A percentile compares a stretch with the other conserved stretches of the same genome.
Conservation (phyloP, 2,113 vertebrate species). For the Loxodonta africana region DNA sequence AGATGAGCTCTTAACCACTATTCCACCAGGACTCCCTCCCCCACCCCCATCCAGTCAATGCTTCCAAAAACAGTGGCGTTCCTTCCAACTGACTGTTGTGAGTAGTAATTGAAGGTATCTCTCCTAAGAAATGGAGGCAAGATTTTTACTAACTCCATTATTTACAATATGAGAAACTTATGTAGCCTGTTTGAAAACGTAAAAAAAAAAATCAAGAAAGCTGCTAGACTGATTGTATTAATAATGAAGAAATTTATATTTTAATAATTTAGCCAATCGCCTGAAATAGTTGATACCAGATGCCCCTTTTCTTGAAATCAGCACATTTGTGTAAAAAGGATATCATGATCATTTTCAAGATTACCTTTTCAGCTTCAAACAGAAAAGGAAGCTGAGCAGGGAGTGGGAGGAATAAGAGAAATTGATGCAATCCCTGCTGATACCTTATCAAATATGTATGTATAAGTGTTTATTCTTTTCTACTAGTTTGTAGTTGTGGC, state of each 20-base stretch:
- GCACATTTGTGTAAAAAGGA: not conserved
- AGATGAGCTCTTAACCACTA: too few relatives aligned
- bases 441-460: slow-evolving; percentile 31
- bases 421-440: slow-evolving; percentile 2
- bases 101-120: not conserved
- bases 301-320: not conserved
- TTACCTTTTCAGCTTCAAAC: slow-evolving; percentile 36
- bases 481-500: not conserved
- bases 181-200: not conserved
- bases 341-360: not conserved
- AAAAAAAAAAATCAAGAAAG: not conserved
- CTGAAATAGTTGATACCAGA: not conserved
- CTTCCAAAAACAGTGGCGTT: not conserved
- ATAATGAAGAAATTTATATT: slow-evolving; percentile 28
- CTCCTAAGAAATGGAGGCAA: not conserved
- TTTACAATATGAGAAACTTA: slow-evolving; percentile 23
- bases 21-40: too few relatives aligned
- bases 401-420: not conserved
- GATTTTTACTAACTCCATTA: slow-evolving; percentile 30
- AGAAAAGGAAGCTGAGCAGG: not conserved
- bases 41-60: not conserved
- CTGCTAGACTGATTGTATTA: not conserved
- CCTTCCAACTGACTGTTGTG: not conserved
- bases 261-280: slow-evolving; percentile 33
- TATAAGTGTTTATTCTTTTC: not conserved